Evolutionary conservation across 1,140 invertebrate genomes (phyloP).

Genomic region (Diplogasteroides magnus): DNA sequence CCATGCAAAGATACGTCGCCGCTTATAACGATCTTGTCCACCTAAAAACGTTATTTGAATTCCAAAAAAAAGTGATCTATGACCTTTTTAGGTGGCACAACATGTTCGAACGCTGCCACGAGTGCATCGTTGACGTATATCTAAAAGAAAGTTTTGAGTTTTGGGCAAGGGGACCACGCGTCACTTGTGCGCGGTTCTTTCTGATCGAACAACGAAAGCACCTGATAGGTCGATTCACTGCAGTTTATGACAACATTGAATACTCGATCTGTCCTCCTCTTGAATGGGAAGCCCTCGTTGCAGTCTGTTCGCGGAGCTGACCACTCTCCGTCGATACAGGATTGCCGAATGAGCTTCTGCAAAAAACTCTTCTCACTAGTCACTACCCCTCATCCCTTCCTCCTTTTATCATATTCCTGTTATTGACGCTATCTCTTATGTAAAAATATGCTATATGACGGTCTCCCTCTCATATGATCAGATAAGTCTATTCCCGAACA

Average conservation of each 20-base stretch:
- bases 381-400: constrained; percentile 12
- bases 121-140: constrained; percentile 52
- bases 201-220: background rate
- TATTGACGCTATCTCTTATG: constrained; percentile 39
- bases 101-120: constrained; percentile 45
- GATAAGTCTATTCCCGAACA: too few species aligned
- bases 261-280: constrained; percentile 30
- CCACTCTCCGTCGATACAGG: constrained; percentile 28
- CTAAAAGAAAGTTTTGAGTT: too few species aligned
- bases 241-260: constrained; percentile 53
- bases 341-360: too few species aligned
- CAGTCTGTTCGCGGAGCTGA: constrained; percentile 37
- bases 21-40: constrained; percentile 44
- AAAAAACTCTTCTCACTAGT: too few species aligned
- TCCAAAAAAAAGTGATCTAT: too few species aligned
- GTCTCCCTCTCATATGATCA: background rate
- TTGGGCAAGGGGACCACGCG: too few species aligned
- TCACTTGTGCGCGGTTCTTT: constrained; percentile 19
- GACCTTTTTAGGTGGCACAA: constrained; percentile 38
- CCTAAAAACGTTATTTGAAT: too few species aligned
- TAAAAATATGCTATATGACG: constrained; percentile 21
- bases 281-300: constrained; percentile 36
- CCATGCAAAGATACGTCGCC: constrained; percentile 53
- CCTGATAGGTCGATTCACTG: constrained; percentile 43
- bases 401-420: constrained; percentile 1